Conservation (phyloP, 2,888 invertebrate species). For the Drosophila mercatorum region DNA sequence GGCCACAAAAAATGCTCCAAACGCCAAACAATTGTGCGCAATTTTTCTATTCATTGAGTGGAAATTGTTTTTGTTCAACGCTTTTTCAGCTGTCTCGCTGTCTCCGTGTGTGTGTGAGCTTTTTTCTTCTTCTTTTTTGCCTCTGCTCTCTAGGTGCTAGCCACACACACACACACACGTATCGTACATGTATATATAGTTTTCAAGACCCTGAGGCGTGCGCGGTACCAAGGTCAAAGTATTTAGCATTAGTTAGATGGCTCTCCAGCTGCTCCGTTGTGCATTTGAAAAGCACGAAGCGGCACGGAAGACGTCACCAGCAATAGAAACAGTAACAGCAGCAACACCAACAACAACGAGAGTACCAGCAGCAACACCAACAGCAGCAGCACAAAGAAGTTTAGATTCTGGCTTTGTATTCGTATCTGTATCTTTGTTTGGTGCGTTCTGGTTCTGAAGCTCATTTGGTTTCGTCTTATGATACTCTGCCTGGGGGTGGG, state of each 20-base stretch:
- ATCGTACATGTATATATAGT: conserved; percentile 55
- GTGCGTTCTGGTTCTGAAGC: conserved; percentile 55
- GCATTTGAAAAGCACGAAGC: conserved; percentile 76
- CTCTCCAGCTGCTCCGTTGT: conserved; percentile 47
- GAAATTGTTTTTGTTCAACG: conserved; percentile 70
- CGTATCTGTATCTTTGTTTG: conserved; percentile 28
- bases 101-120: neutral
- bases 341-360: conserved; percentile 19
- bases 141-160: conserved; percentile 52
- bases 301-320: conserved; percentile 70
- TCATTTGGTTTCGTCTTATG: conserved; percentile 44
- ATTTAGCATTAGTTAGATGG: conserved; percentile 80
- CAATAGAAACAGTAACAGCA: conserved; percentile 43
- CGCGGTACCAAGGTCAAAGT: conserved; percentile 74
- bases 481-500: neutral
- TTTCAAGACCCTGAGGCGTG: conserved; percentile 78
- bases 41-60: conserved; percentile 80
- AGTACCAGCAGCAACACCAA: conserved; percentile 7
- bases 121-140: conserved; percentile 8
- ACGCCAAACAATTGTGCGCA: conserved; percentile 73
- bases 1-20: conserved; percentile 22
- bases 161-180: conserved; percentile 19
- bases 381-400: conserved; percentile 47
- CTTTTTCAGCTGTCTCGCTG: conserved; percentile 30
- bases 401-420: conserved; percentile 35